Evolutionary conservation across 2,113 vertebrate genomes (phyloP), one percentile per base, ranked within the genome.

Genomic region (Laterallus jamaicensis): DNA sequence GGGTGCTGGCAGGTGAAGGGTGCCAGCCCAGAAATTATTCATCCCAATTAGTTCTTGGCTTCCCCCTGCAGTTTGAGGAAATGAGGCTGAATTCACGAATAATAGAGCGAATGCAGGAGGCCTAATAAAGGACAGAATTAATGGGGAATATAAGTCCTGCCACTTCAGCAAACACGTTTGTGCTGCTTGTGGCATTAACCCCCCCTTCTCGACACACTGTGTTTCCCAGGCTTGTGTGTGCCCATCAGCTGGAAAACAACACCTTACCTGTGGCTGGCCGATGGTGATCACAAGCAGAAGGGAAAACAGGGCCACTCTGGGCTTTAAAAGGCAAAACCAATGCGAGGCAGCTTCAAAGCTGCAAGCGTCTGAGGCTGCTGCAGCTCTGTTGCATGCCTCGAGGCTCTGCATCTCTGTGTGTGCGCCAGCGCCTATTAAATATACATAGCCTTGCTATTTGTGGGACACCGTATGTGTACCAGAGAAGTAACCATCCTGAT

Each of bases 131-230:
- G 80, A 58, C 75, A 75, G 32, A 88, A 92, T 12, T 19, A 2
- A 0, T 1, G 12, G 75, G 12, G 49, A 73, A 4, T 12, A 0
- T 35, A 26, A n/a, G 17, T 64, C 54, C 49, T 1, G 2, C 12
- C 62, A 32, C 0, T 0, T 32, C 42, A 44, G 71, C 49, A 49
- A 5, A 19, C 25, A 32, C 68, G 17, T 35, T 18, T 58, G 76
- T 42, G 71, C 63, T 66, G 67, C 71, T 73, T 15, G 22, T 5
- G 2, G 71, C 7, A 0, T 4, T 81, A 29, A 47, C 28, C 26
- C 10, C 64, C 32, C 59, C 62, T 63, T 58, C 62, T 21, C 6
- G 52, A 32, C n/a, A 8, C 9, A 1, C 17, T 0, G 0, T 11
- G 11, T 22, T 37, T 52, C 11, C 11, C 6, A 37, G 39, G 32